Evolutionary conservation across 2,113 vertebrate genomes (phyloP), one percentile per base, ranked within the genome.

Genomic region (Rhineura floridana): DNA sequence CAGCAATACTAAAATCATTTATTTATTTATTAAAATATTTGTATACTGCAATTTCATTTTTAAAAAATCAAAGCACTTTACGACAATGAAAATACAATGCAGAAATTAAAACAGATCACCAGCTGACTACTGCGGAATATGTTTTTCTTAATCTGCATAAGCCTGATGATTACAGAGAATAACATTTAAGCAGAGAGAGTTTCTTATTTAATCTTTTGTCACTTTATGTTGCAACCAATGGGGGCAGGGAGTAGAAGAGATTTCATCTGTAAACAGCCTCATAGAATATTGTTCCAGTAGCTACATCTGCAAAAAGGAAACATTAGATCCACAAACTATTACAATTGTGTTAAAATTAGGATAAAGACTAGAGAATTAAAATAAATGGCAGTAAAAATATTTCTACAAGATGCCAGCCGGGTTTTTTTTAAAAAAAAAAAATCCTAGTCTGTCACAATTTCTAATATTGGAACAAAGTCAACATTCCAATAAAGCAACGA

Each of bases 381-480:
- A 80, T 30, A 48, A 48, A 84, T 69, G 65, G 63, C 12, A 84
- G 1, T n/a, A 67, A 90, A 85, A 59, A 75, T 79, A 80, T 85
- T 94, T 89, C 52, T 89, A 30, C 8, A 59, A 85, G 73, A 87
- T 91, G 87, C 39, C 87, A 70, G 85, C 87, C 87, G n/a, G 92
- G 81, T 94, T 88, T 91, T 96, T 95, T 75, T n/a, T 23, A n/a
- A 25, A n/a, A 52, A 52, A 23, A 36, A 30, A 46, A 19, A 87
- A 93, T 69, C 90, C 90, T 91, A 39, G 70, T 81, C 88, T 94
- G 88, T 84, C 1, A 91, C 86, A 96, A 95, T 96, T 96, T 95
- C 92, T 95, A 95, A 94, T 94, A 90, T 78, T 90, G 91, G 85
- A 90, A 76, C 95, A 96, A 96, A 96, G 93, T 93, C 89, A 91